A percentile compares a stretch with the other conserved stretches of the same genome.
phyloP scores from a whole-genome alignment of 2,888 invertebrate species.

The Hyppa rectilinea region DNA sequence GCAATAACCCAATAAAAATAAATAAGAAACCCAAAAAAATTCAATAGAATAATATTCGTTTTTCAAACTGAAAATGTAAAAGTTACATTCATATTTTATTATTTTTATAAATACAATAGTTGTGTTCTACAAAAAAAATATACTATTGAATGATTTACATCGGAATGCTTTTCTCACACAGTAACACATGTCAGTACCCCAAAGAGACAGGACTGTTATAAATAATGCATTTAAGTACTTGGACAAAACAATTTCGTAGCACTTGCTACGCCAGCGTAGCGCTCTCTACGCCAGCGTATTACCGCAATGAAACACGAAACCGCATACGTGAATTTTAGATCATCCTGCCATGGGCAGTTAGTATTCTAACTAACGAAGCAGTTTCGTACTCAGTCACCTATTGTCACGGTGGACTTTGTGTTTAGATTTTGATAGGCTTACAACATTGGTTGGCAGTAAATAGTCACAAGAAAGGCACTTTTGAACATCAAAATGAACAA shows the following conservation, averaged over 20 bases:
- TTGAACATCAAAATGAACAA: too few relatives aligned
- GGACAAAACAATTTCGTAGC: background rate
- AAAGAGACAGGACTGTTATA: background rate
- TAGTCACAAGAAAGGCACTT: too few relatives aligned
- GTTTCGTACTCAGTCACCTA: background rate
- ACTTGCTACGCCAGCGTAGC: constrained; percentile 7
- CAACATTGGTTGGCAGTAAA: background rate
- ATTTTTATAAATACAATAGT: too few relatives aligned
- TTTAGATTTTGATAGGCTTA: background rate
- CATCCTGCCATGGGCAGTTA: background rate
- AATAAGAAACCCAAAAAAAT: too few relatives aligned
- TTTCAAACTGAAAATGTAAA: too few relatives aligned
- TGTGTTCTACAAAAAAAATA: background rate
- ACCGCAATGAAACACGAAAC: background rate
- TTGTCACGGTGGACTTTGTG: too few relatives aligned
- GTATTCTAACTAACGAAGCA: constrained; percentile 13
- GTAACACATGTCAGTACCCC: too few relatives aligned
- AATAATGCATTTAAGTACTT: background rate
- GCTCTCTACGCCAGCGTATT: background rate
- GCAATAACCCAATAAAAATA: too few relatives aligned
- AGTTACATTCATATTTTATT: too few relatives aligned
- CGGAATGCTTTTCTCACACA: background rate
- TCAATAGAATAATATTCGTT: too few relatives aligned
- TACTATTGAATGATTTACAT: background rate
- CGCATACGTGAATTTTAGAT: background rate